Percentiles rank a stretch among this genome's conserved stretches.
These are phyloP conservation scores for Jacana jacana DNA, from an alignment of 2,113 vertebrate genomes.

Conservation along the genomic window DNA sequence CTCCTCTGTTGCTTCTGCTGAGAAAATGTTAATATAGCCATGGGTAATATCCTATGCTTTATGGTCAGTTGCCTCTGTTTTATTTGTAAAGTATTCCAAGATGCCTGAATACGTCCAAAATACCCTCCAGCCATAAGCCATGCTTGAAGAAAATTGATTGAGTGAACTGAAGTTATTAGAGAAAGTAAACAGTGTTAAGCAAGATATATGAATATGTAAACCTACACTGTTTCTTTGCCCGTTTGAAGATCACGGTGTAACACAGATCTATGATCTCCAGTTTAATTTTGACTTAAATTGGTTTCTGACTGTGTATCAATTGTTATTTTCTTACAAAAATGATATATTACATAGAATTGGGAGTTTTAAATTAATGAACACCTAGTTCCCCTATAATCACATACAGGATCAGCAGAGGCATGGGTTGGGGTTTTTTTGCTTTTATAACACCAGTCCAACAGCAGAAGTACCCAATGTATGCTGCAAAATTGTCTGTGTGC, in stretches of 20 bases:
- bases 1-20: neutral
- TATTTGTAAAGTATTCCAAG: neutral
- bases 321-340: neutral
- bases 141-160: conserved; percentile 23
- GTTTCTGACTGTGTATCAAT: neutral
- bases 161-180: conserved; percentile 23
- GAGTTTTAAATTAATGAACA: neutral
- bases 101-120: conserved; percentile 12
- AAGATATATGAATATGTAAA: conserved; percentile 8
- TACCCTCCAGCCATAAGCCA: neutral
- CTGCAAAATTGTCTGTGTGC: neutral
- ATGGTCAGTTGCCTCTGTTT: neutral
- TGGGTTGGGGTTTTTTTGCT: neutral
- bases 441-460: neutral
- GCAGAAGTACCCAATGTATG: neutral
- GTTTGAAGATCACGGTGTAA: neutral
- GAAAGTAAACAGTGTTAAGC: conserved; percentile 22
- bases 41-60: neutral
- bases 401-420: neutral
- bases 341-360: neutral
- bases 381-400: neutral
- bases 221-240: neutral
- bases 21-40: neutral
- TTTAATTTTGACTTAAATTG: neutral
- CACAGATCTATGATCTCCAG: neutral